A percentile compares a stretch with the other conserved stretches of the same genome.
These are phyloP conservation scores for Microplitis deprimator DNA, from an alignment of 2,888 invertebrate species.

Conservation along the genomic window DNA sequence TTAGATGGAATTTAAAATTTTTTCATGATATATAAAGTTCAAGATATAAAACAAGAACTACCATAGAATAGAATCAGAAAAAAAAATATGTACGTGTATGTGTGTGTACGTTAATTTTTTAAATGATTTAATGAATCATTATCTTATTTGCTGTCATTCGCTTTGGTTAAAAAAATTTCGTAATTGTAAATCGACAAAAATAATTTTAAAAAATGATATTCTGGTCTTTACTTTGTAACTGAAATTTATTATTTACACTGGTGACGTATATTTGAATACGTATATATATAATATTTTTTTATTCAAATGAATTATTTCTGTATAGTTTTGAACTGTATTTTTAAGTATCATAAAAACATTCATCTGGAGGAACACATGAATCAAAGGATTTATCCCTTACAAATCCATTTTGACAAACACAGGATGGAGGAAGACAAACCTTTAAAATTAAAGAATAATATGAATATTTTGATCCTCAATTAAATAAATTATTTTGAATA, in stretches of 20 bases:
- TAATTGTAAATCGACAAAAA: too few species aligned
- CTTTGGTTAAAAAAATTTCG: too few species aligned
- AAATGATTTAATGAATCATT: not conserved
- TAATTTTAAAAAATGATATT: too few species aligned
- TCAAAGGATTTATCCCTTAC: constrained; percentile 33
- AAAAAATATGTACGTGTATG: not conserved
- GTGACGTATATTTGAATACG: too few species aligned
- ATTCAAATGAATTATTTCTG: too few species aligned
- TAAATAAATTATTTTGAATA: not conserved
- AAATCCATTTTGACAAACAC: constrained; percentile 15
- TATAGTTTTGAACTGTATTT: not conserved
- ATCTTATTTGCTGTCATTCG: not conserved
- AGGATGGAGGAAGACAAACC: constrained; percentile 2
- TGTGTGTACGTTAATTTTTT: not conserved
- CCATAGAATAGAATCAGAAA: too few species aligned
- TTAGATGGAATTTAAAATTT: too few species aligned
- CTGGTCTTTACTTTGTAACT: too few species aligned
- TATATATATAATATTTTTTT: too few species aligned
- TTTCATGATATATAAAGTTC: too few species aligned
- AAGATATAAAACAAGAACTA: too few species aligned
- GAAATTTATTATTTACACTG: too few species aligned
- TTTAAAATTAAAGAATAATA: not conserved
- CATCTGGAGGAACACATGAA: constrained; percentile 16
- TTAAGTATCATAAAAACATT: not conserved
- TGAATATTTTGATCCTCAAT: not conserved